phyloP scores from a whole-genome alignment of 1,140 invertebrate species.

The Zaprionus taronus region DNA sequence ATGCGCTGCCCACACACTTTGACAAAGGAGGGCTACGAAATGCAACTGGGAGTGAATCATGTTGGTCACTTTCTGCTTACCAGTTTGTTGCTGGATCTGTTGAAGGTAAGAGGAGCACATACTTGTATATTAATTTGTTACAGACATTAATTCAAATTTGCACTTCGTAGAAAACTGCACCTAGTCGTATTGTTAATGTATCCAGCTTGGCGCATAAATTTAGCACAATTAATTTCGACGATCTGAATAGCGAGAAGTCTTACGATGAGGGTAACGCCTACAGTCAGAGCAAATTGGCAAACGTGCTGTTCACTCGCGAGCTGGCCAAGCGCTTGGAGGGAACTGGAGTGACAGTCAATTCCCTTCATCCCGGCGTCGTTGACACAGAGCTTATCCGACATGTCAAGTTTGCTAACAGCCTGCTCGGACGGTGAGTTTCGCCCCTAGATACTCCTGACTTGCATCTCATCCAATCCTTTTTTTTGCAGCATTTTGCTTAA shows the following conservation, averaged over 20 bases:
- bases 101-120: constrained; percentile 86
- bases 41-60: constrained; percentile 95
- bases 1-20: constrained; percentile 89
- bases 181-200: constrained; percentile 93
- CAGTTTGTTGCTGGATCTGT: constrained; percentile 90
- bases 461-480: constrained; percentile 66
- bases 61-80: constrained; percentile 94
- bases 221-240: constrained; percentile 90
- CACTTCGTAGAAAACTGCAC: constrained; percentile 86
- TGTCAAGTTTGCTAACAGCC: constrained; percentile 88
- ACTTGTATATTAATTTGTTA: too few species aligned
- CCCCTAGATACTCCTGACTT: not conserved
- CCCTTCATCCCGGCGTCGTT: constrained; percentile 94
- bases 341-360: constrained; percentile 91
- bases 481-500: constrained; percentile 91
- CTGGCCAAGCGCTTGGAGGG: constrained; percentile 89
- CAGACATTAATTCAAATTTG: too few species aligned
- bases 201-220: constrained; percentile 89
- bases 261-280: constrained; percentile 92
- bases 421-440: constrained; percentile 82
- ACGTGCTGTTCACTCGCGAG: constrained; percentile 93
- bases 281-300: constrained; percentile 95
- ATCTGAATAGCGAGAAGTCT: constrained; percentile 90
- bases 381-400: constrained; percentile 92
- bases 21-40: constrained; percentile 95